Base-by-base conservation (phyloP, 2,888 invertebrate genomes). In the Timema cristinae region DNA sequence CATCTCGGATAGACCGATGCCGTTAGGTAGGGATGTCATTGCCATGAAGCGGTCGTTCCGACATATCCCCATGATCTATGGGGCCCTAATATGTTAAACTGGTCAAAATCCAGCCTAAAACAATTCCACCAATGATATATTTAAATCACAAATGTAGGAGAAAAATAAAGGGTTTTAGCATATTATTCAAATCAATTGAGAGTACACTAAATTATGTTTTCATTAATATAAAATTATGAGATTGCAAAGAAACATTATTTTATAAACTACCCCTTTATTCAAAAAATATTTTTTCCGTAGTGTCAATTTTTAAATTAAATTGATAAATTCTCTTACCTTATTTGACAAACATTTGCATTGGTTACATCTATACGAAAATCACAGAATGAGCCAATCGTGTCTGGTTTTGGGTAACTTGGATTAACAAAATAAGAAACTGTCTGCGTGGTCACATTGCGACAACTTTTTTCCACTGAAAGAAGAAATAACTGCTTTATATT, bases 341-440 rank as follows among this genome's bases (percentile, higher is more conserved):
- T 82, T 78, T 88, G 88, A 75, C 88, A 88, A 7, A 88, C 85
- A 66, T 87, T 86, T 76, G 85, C 84, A 77, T 86, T 88, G 75
- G 85, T 84, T n/a, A 86, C 83, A 75, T 86, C 85, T 0, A 88
- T 83, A 63, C 84, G 85, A 80, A 86, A 87, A 1, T 85, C 84
- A 73, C 86, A 86, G 74, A 70, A 74, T n/a, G 71, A 66, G 7
- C 70, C 71, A 11, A 68, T 50, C 1, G 15, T 56, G 59, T 73
- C 73, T 15, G 48, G 52, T 6, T 71, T 70, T 9, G 73, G 73
- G 47, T 73, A 71, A 50, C 73, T 73, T 32, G 73, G 73, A 50
- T 73, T 73, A 15, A 73, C 73, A 66, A 73, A 73, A 47, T 73
- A 73, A 6, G 73, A 63, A 5, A 73, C 61, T 6, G 68, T 51